Evolutionary conservation across 2,113 vertebrate genomes (phyloP).

Genomic region (Pelecanoides urinatrix): DNA sequence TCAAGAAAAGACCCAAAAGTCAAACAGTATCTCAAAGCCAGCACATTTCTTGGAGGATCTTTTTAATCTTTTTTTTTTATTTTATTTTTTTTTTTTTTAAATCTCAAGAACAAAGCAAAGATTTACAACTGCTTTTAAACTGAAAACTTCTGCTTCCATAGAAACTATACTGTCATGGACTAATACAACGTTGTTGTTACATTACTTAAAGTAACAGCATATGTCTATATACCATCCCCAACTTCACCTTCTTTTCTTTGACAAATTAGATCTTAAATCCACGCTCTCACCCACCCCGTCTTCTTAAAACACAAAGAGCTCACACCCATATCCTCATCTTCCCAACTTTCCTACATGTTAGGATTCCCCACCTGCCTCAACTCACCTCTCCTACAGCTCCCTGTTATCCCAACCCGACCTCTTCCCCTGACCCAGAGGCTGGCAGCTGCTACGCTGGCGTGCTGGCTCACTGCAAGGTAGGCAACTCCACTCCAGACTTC

Average conservation of each 20-base stretch:
- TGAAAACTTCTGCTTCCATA: background rate
- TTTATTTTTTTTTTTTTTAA: background rate
- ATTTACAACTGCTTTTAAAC: background rate
- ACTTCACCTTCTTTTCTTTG: background rate
- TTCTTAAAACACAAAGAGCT: background rate
- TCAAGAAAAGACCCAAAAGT: background rate
- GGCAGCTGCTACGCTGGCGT: rapidly evolving
- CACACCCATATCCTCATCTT: background rate
- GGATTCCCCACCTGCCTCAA: background rate
- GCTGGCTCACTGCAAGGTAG: background rate
- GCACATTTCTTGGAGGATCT: background rate
- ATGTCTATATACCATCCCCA: background rate
- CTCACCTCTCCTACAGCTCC: background rate
- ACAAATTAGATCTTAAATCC: background rate
- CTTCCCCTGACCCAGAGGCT: background rate
- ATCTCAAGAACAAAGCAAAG: background rate
- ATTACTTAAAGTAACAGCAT: background rate
- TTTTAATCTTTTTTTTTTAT: background rate
- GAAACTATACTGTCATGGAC: background rate
- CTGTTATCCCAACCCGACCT: background rate
- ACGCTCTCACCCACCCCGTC: background rate
- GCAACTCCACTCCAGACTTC: background rate
- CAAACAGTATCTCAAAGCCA: background rate
- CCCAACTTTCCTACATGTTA: background rate
- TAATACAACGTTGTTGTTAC: background rate